phyloP scores from a whole-genome alignment of 2,888 invertebrate genomes.

The Pandemis cinnamomeana region DNA sequence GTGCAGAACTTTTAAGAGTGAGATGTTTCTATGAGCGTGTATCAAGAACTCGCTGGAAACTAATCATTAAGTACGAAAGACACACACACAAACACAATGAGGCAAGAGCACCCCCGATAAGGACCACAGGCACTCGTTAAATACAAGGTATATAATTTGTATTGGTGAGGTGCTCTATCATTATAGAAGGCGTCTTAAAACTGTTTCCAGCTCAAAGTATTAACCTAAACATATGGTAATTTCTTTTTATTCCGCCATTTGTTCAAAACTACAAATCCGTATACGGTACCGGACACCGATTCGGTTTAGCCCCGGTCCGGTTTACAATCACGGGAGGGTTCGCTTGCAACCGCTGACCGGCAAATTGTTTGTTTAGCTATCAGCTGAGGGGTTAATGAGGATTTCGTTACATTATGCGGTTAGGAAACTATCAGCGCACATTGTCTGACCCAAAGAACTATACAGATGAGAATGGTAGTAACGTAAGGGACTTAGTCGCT shows the following conservation, averaged over 20 bases:
- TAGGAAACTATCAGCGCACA: not conserved
- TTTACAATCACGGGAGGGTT: slow-evolving; percentile 26
- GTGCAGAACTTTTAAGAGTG: not conserved
- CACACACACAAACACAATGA: not conserved
- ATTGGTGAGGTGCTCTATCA: too few relatives aligned
- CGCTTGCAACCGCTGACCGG: slow-evolving; percentile 13
- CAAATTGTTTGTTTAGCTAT: slow-evolving; percentile 27
- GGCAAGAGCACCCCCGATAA: too few relatives aligned
- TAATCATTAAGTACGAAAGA: not conserved
- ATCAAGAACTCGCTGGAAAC: too few relatives aligned
- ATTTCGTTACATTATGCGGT: not conserved
- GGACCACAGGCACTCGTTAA: too few relatives aligned
- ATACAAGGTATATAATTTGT: too few relatives aligned
- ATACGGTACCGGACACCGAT: not conserved
- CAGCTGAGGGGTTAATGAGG: not conserved
- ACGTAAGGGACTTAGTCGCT: too few relatives aligned
- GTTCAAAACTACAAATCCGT: not conserved
- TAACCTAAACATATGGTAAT: too few relatives aligned
- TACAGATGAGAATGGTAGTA: too few relatives aligned
- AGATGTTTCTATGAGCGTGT: too few relatives aligned
- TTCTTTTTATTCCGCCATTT: not conserved
- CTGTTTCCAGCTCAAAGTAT: too few relatives aligned
- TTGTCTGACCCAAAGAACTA: not conserved
- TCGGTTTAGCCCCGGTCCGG: slow-evolving; percentile 5
- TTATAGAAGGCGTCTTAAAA: too few relatives aligned